phyloP scores from a whole-genome alignment of 2,113 vertebrate genomes.

The Sinocyclocheilus grahami region DNA sequence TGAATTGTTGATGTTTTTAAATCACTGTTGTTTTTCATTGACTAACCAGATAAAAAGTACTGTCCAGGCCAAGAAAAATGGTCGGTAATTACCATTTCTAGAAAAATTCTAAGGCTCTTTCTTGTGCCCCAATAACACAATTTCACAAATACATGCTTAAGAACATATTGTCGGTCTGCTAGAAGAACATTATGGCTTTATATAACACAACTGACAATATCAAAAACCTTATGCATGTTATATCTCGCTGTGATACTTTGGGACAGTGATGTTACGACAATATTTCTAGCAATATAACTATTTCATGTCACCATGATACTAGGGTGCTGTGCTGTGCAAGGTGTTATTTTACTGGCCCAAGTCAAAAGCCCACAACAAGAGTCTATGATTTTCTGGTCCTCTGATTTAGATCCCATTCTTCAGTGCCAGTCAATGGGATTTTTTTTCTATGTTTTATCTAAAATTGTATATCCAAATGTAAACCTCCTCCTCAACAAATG shows the following conservation, averaged over 20 bases:
- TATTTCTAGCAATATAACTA: no score
- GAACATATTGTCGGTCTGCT: not conserved
- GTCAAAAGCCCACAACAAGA: not conserved
- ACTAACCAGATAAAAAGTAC: not conserved
- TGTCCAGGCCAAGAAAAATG: not conserved
- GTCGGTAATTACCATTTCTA: not conserved
- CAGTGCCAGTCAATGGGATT: not conserved
- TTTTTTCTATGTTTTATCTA: not conserved
- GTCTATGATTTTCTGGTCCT: not conserved
- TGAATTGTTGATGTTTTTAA: not conserved
- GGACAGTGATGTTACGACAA: no score
- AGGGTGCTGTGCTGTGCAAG: not conserved
- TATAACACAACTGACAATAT: no score
- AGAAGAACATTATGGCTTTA: no score
- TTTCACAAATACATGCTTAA: not conserved
- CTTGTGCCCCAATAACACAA: not conserved
- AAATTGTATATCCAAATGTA: not conserved
- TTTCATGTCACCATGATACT: not conserved
- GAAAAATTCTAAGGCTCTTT: not conserved
- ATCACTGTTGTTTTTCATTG: not conserved
- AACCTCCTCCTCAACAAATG: not conserved
- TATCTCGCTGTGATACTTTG: no score
- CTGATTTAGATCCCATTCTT: not conserved
- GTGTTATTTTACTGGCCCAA: not conserved
- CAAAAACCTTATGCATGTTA: no score